Base-by-base conservation (phyloP, 2,113 vertebrate species). In the Megaleporinus macrocephalus region DNA sequence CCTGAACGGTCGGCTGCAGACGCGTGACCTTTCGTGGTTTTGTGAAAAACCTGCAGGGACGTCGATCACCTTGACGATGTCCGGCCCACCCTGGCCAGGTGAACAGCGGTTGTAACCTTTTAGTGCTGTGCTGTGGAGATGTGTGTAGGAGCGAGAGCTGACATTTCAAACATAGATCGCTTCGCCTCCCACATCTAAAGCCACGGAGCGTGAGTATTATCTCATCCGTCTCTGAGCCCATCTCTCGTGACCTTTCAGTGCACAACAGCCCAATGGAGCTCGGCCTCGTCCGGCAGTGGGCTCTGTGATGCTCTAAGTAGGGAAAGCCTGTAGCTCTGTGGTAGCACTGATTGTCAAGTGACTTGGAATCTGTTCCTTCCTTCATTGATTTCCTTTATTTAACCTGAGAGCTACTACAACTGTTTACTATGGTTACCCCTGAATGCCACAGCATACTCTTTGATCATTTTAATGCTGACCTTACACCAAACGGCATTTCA, bases 171-270 rank as follows among this genome's bases (percentile, higher is more conserved):
- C 27, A 14, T 61, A 76, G 72, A 79, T 80, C 49, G 63, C 73
- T 85, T 76, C 16, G 61, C 62, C 47, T 63, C 22, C 55, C 72
- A 53, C 16, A 30, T 69, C 65, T 70, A 24, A 73, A 79, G 57
- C 57, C 81, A 76, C 47, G 29, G 26, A 26, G 74, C 73, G 26
- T 33, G 29, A 81, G n/a, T 68, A 73, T 83, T 77, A 76, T 80
- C 66, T 76, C 78, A 80, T 83, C 81, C 44, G 27, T 80, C 59
- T 73, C 79, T 30, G 74, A 73, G 75, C 62, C 75, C 44, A 63
- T 82, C 44, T 83, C 73, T 70, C 41, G 0, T 80, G 85, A 86
- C 85, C 81, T 86, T 86, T 77, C 44, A 75, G n/a, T 26, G 36
- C 18, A 73, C 36, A 53, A 71, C 68, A 70, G 76, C 61, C 61